Evolutionary conservation across 2,888 invertebrate species (phyloP), one percentile per base, ranked within the genome.

Genomic region (Trachelus troglodyta): DNA sequence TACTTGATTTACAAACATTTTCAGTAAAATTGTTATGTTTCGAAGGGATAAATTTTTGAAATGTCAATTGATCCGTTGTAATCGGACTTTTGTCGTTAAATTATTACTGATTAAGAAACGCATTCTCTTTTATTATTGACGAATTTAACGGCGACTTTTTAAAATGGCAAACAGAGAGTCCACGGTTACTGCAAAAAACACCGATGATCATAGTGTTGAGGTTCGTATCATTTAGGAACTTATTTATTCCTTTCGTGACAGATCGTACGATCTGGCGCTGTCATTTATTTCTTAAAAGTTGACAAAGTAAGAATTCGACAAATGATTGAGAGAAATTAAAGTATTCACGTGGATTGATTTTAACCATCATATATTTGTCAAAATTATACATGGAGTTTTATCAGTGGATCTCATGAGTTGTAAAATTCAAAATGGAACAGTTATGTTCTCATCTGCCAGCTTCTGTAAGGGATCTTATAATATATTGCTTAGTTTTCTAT

Each of bases 181-280:
- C 77, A 83, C 86, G 69, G 82, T 89, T 77, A 83, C 85, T 77
- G 85, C 87, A 23, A 92, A 92, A 88, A 89, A 85, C 81, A 85
- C 89, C 79, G 92, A 92, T 82, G 92, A 92, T 77, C 91, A 91
- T 81, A 92, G 92, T 84, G 92, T 92, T 71, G 92, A 92, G 92
- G 92, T 92, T 88, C 81, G 89, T 84, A 78, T 75, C 31, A 75
- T 31, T 30, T 71, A 56, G 35, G 12, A 37, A n/a, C 73, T 69
- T 79, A 56, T 69, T 37, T 23, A 31, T 76, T 75, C 74, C 75
- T 15, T 23, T 69, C n/a, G n/a, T 33, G 30, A 74, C 71, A 34
- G 33, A 40, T 69, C 73, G 15, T 40, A 30, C 9, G n/a, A 77
- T 77, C 35, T 68, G 12, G 34, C 34, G 11, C n/a, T 37, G 40